These are phyloP conservation scores for Corvus cornix DNA, from an alignment of 2,113 vertebrate species.

Conservation along the genomic window DNA sequence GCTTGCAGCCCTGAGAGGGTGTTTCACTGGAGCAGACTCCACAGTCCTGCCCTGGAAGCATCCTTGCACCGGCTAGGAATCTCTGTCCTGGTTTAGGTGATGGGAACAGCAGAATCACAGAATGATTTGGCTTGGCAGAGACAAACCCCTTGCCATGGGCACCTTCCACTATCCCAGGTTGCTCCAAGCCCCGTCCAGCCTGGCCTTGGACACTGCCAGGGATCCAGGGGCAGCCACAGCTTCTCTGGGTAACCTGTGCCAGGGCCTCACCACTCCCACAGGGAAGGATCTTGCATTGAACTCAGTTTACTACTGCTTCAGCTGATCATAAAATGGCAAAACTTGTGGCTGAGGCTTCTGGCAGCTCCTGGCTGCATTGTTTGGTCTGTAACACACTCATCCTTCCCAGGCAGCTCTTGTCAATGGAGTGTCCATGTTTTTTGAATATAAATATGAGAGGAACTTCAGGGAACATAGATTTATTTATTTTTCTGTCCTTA, in stretches of 20 bases:
- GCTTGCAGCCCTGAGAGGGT: background rate
- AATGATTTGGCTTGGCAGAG: background rate
- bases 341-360: background rate
- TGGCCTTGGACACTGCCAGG: background rate
- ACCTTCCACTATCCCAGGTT: background rate
- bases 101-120: background rate
- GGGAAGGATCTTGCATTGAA: background rate
- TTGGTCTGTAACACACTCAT: background rate
- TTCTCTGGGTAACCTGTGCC: background rate
- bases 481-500: background rate
- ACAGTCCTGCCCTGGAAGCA: background rate
- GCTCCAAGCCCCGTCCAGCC: fast-evolving
- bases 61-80: background rate
- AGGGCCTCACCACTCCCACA: background rate
- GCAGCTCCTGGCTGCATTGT: background rate
- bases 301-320: background rate
- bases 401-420: background rate
- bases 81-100: background rate
- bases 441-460: background rate
- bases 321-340: background rate
- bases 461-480: background rate
- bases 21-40: background rate
- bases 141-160: background rate
- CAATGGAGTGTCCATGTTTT: background rate
- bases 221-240: background rate